Evolutionary conservation across 2,113 vertebrate genomes (phyloP).

Genomic region (Passer domesticus): DNA sequence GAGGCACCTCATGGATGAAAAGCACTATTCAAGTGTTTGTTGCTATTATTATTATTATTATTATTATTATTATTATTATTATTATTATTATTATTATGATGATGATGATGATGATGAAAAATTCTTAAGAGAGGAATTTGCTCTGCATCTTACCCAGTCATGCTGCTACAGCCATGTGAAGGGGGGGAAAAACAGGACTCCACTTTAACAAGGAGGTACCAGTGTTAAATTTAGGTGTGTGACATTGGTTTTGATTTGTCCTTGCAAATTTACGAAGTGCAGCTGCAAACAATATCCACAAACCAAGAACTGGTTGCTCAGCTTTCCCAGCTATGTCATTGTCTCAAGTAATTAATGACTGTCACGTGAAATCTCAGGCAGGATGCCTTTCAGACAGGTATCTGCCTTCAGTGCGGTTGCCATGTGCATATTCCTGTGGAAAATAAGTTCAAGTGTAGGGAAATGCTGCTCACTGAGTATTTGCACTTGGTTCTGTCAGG

Average conservation of each 20-base stretch:
- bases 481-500: neutral
- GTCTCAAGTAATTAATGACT: neutral
- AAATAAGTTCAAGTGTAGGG: neutral
- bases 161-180: neutral
- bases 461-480: neutral
- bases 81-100: no score
- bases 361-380: neutral
- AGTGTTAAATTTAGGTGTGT: neutral
- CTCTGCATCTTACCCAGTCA: neutral
- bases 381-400: neutral
- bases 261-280: neutral
- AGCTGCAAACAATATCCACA: neutral
- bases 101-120: no score
- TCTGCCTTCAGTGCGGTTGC: neutral
- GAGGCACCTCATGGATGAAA: neutral
- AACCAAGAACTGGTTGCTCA: neutral
- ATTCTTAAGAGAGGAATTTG: neutral
- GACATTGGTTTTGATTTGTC: neutral
- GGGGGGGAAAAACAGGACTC: neutral
- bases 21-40: neutral
- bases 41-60: neutral
- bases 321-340: neutral
- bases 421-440: neutral
- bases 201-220: neutral
- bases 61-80: neutral